Conservation (phyloP, 2,113 vertebrate species). For the Leptocoma aspasia region DNA sequence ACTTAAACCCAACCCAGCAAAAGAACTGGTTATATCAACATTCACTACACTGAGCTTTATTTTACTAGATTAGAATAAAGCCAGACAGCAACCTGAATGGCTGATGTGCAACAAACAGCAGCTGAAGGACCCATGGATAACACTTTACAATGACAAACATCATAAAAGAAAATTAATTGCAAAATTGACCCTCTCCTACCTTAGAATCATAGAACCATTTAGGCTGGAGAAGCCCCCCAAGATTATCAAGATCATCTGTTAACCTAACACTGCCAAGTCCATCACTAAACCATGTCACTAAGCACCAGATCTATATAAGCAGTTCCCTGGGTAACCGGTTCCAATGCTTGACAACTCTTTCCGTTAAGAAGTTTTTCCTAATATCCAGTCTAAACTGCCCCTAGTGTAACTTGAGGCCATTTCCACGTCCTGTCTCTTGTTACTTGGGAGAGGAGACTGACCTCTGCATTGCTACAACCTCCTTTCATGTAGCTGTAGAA, state of each 20-base stretch:
- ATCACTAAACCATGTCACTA: background rate
- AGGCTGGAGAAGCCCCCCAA: background rate
- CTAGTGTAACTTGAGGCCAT: background rate
- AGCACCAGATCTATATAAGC: background rate
- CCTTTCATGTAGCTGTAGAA: background rate
- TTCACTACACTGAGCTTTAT: background rate
- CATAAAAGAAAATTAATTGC: background rate
- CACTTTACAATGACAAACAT: background rate
- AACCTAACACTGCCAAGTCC: background rate
- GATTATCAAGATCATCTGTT: background rate
- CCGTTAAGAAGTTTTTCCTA: background rate
- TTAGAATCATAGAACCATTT: background rate
- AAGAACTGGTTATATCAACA: background rate
- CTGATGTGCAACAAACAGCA: background rate
- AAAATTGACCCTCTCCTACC: background rate
- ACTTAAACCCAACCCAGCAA: background rate
- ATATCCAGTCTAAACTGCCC: background rate
- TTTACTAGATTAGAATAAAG: background rate
- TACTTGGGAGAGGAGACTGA: background rate
- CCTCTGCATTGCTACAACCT: rapidly evolving
- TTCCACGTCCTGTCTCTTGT: background rate
- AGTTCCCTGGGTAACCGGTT: background rate
- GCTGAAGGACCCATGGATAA: background rate
- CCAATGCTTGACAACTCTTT: background rate
- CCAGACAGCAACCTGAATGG: background rate